phyloP scores from a whole-genome alignment of 2,113 vertebrate species.

The Pardalotus punctatus region DNA sequence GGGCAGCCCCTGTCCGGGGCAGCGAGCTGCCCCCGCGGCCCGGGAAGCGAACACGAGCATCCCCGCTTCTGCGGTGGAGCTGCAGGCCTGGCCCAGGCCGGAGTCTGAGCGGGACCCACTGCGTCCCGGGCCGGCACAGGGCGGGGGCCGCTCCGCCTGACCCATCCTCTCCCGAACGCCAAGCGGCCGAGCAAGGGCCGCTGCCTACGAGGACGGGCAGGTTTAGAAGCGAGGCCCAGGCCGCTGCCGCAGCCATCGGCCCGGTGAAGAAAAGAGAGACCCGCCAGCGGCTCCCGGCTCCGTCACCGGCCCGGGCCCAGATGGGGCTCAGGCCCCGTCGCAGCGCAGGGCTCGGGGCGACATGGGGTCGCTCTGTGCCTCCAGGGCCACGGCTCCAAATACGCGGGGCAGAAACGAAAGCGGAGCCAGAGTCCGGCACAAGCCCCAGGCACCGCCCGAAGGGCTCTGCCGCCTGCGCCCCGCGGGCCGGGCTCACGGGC shows the following conservation, averaged over 20 bases:
- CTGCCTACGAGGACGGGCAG: neutral
- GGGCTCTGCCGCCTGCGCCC: neutral
- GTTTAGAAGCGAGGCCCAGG: neutral
- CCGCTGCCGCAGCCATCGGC: neutral
- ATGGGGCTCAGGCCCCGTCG: neutral
- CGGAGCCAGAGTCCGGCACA: neutral
- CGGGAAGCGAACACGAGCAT: neutral
- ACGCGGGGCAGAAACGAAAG: neutral
- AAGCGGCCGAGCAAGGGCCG: neutral
- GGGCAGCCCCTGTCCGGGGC: neutral
- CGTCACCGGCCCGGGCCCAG: neutral
- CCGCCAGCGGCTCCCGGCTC: neutral
- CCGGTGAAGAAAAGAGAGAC: neutral
- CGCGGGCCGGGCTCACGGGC: no score
- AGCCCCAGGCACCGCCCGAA: neutral
- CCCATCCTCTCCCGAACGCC: no score
- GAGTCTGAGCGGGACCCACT: fast-evolving
- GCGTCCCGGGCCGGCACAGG: neutral
- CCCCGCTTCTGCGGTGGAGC: neutral
- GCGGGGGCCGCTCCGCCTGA: neutral
- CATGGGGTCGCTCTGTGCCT: no score
- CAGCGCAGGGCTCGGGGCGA: neutral
- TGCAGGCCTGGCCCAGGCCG: neutral
- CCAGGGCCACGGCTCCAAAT: neutral
- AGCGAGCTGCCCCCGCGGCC: neutral